A percentile compares a stretch with the other conserved stretches of the same genome.
Conservation (phyloP, 2,797 vertebrate genomes). For the Dermochelys coriacea region DNA sequence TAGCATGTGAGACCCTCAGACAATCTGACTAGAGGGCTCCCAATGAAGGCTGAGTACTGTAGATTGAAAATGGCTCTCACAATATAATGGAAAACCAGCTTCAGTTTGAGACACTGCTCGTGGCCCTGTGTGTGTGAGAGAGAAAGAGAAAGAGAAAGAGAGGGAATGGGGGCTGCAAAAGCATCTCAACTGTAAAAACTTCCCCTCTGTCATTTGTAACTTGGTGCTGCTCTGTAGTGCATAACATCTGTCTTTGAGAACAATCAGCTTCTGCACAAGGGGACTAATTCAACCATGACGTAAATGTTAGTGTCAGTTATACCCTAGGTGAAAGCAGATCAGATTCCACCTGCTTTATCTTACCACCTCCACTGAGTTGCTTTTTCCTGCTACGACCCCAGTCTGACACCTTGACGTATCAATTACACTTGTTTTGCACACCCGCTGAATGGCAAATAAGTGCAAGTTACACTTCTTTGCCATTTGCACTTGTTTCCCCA, state of each 20-base stretch:
- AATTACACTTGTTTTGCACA: not conserved
- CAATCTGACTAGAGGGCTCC: not conserved
- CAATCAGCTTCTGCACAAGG: not conserved
- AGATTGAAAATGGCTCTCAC: not conserved
- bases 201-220: not conserved
- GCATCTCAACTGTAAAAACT: not conserved
- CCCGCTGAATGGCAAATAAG: not conserved
- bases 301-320: not conserved
- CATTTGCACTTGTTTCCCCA: not conserved
- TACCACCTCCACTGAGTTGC: not conserved
- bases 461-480: not conserved
- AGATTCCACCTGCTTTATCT: not conserved
- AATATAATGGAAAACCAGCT: not conserved
- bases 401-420: not conserved
- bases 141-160: rapidly evolving
- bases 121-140: not conserved
- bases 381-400: not conserved
- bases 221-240: rapidly evolving
- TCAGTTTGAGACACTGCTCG: not conserved
- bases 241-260: not conserved
- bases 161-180: not conserved
- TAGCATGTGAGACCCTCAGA: not conserved
- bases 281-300: not conserved
- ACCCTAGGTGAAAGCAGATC: not conserved
- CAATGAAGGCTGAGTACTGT: not conserved